Base-by-base conservation (phyloP, 2,113 vertebrate genomes). In the Amblyopsis rosae region DNA sequence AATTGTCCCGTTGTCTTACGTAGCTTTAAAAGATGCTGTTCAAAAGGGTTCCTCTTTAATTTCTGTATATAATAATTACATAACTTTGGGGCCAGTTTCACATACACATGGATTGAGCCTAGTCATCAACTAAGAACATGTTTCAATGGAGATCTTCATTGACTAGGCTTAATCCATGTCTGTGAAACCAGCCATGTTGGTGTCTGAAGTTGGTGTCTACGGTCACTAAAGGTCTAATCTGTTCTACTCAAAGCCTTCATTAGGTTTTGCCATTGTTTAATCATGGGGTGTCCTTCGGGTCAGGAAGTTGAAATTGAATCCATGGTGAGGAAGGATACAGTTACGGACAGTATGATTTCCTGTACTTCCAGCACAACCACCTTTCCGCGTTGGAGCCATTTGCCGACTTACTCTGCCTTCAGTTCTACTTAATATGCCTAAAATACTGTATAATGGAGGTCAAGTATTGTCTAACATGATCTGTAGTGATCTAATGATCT, bases 321-420 rank as follows among this genome's bases (percentile, higher is more conserved):
- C 35, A 55, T 35, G 46, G 41, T 19, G 62, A 77, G 69, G 70
- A 74, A 79, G 73, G 70, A 80, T 72, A 61, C 50, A 68, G 49
- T 11, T 10, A 66, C 53, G 72, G 58, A 88, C 87, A 87, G 35
- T 74, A 82, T 60, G 60, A 71, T 76, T 83, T 85, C 74, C 86
- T 74, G 79, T 79, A 74, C 55, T 35, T 72, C 51, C 50, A 63
- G 64, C 10, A 4, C 64, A 66, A 59, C 65, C 12, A 13, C 12
- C 9, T n/a, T 58, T 9, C 55, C 33, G 19, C 45, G 17, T 35
- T 70, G 70, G 5, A 51, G 68, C 64, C 72, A 70, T 76, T 72
- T 76, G 54, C 67, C 75, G 65, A 77, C 48, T 65, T 41, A 32
- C 41, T 26, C 7, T 0, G 62, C n/a, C 65, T 70, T 70, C 46